A percentile compares a stretch with the other conserved stretches of the same genome.
These are phyloP conservation scores for Maccullochella peelii DNA, from an alignment of 2,113 vertebrate species.

Conservation along the genomic window DNA sequence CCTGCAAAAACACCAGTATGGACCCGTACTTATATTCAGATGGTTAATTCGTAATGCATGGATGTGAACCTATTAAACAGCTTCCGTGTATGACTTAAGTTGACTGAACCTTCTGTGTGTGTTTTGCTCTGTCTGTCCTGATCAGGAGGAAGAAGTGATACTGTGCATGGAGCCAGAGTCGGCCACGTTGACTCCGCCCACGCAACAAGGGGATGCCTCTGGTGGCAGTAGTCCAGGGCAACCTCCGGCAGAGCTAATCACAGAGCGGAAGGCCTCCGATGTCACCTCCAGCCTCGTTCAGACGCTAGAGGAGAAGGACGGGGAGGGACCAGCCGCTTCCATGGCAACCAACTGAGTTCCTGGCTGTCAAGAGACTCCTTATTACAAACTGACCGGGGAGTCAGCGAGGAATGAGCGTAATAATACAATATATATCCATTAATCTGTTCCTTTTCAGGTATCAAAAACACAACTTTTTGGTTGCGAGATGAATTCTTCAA, in stretches of 20 bases:
- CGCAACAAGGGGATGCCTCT: constrained; percentile 88
- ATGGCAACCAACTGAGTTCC: constrained; percentile 82
- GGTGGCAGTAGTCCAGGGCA: constrained; percentile 87
- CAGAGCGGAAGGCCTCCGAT: constrained; percentile 93
- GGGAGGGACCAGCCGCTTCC: constrained; percentile 76
- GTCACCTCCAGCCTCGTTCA: constrained; percentile 91
- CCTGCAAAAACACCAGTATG: not conserved
- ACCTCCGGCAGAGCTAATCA: constrained; percentile 82
- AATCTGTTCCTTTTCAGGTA: constrained; percentile 84
- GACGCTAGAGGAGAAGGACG: constrained; percentile 91
- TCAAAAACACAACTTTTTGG: constrained; percentile 68
- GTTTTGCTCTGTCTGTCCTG: constrained; percentile 25
- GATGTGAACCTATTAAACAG: not conserved
- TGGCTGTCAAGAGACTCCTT: constrained; percentile 57
- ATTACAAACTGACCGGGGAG: constrained; percentile 69
- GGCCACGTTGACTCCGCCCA: constrained; percentile 85
- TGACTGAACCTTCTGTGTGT: constrained; percentile 4
- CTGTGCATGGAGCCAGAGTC: constrained; percentile 93
- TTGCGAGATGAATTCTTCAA: constrained; percentile 59
- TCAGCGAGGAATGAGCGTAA: constrained; percentile 66
- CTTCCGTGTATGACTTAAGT: not conserved
- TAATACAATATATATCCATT: constrained; percentile 79
- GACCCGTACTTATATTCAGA: not conserved
- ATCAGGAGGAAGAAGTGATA: constrained; percentile 89
- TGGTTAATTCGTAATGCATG: not conserved